Conservation (phyloP, 1,140 invertebrate species). For the Drosophila virilis region DNA sequence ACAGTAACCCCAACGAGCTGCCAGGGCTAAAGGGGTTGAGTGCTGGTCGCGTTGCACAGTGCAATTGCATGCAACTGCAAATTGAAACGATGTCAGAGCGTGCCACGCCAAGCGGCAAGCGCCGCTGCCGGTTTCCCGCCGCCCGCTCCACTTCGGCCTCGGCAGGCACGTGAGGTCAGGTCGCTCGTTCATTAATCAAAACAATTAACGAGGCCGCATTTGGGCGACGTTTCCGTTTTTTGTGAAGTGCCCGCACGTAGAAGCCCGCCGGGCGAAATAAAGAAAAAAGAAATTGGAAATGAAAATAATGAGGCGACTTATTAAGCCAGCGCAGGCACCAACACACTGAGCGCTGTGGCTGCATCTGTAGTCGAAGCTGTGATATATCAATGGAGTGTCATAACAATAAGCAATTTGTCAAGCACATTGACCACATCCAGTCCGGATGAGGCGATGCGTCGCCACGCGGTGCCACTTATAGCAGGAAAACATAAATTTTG, state of each 20-base stretch:
- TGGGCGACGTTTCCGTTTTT: conserved; percentile 76
- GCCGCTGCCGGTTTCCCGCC: background rate
- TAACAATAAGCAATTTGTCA: conserved; percentile 83
- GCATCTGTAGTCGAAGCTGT: background rate
- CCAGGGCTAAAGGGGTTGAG: background rate
- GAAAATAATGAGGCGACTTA: conserved; percentile 52
- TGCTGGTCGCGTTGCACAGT: background rate
- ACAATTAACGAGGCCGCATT: conserved; percentile 81
- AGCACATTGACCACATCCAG: conserved; percentile 77
- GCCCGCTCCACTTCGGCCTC: background rate
- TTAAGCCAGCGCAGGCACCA: conserved; percentile 45
- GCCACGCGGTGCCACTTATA: conserved; percentile 73
- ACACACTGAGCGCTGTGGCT: background rate
- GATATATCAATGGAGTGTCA: conserved; percentile 38
- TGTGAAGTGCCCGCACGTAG: conserved; percentile 70
- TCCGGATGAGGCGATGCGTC: conserved; percentile 36
- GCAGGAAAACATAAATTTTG: conserved; percentile 79
- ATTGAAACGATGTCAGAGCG: conserved; percentile 60
- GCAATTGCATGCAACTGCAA: conserved; percentile 69
- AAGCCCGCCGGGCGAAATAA: conserved; percentile 5
- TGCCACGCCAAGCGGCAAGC: conserved; percentile 8
- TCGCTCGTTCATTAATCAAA: conserved; percentile 78
- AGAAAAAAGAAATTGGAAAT: conserved; percentile 40
- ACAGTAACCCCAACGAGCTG: conserved; percentile 47
- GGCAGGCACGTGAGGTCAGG: conserved; percentile 69